Conservation (phyloP, 2,797 vertebrate genomes). For the Hylomyscus alleni region DNA sequence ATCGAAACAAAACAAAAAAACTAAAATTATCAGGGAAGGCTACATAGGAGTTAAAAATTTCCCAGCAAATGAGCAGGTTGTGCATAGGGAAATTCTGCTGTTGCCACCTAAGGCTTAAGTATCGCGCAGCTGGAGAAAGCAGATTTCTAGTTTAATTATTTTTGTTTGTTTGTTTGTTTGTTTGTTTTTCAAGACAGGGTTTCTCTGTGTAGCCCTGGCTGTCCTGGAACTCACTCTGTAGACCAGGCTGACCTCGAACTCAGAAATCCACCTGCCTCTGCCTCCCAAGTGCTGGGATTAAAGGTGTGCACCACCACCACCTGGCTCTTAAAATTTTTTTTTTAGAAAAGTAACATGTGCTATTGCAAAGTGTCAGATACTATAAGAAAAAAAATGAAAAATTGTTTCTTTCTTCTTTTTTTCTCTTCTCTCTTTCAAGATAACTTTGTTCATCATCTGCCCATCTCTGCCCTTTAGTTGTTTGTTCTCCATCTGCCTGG, state of each 20-base stretch:
- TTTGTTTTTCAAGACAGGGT: no score
- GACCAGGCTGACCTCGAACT: no score
- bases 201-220: no score
- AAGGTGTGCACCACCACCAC: no score
- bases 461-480: not conserved
- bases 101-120: not conserved
- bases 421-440: not conserved
- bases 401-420: not conserved
- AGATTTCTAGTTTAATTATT: not conserved
- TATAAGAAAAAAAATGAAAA: not conserved
- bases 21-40: not conserved
- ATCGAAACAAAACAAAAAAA: not conserved
- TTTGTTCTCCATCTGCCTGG: not conserved
- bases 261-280: no score
- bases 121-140: not conserved
- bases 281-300: no score
- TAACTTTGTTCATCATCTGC: not conserved
- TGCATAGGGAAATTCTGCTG: conserved; percentile 14
- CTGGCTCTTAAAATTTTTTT: no score
- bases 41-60: conserved; percentile 10
- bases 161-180: no score
- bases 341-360: not conserved
- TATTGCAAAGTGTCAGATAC: not conserved
- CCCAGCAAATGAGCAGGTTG: conserved; percentile 9
- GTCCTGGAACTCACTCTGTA: no score